Conservation (phyloP, 2,113 vertebrate genomes). For the Puntigrus tetrazona region DNA sequence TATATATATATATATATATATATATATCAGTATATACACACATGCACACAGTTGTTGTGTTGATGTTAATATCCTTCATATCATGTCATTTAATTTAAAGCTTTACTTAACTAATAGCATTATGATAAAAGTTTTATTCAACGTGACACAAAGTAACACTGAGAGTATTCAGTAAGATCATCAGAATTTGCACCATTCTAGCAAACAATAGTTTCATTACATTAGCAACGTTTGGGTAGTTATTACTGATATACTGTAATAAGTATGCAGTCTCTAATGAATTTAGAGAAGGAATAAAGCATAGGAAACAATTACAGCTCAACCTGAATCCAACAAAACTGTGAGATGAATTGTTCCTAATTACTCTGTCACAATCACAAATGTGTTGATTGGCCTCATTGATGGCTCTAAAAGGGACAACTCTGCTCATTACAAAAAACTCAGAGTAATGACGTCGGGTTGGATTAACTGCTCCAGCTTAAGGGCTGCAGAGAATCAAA, state of each 20-base stretch:
- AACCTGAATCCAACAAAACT: background rate
- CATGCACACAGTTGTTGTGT: background rate
- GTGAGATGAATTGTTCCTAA: conserved; percentile 32
- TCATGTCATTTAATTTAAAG: background rate
- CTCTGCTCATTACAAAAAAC: conserved; percentile 37
- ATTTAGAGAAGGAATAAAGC: background rate
- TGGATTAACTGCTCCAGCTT: conserved; percentile 48
- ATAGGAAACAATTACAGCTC: conserved; percentile 11
- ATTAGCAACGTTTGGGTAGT: background rate
- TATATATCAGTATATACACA: too few relatives aligned
- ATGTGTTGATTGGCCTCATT: conserved; percentile 23
- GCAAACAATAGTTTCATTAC: conserved; percentile 11
- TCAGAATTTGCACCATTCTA: background rate
- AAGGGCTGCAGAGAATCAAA: conserved; percentile 42
- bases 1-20: too few relatives aligned
- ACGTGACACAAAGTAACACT: background rate
- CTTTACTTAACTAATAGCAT: background rate
- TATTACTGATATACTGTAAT: background rate
- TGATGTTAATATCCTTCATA: background rate
- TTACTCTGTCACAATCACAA: conserved; percentile 38
- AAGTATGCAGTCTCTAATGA: background rate
- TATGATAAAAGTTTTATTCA: background rate
- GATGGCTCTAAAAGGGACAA: conserved; percentile 15
- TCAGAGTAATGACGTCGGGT: conserved; percentile 42
- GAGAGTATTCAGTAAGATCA: background rate